Evolutionary conservation across 2,888 invertebrate species (phyloP).

Genomic region (Chloroclysta siterata): DNA sequence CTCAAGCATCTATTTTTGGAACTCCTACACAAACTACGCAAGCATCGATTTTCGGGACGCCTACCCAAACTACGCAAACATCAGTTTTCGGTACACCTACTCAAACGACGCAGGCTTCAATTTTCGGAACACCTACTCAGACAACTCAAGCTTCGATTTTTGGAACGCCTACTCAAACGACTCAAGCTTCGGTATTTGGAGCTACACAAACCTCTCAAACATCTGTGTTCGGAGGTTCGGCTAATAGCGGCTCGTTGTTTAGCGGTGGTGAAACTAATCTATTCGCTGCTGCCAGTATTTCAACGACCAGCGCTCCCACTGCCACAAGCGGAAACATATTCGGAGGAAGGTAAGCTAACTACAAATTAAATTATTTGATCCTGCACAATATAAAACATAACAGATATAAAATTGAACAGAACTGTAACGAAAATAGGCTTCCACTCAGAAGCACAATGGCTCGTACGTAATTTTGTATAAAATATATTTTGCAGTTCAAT

Average conservation of each 20-base stretch:
- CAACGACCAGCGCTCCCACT: conserved; percentile 68
- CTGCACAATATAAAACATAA: too few species aligned
- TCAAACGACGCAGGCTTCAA: conserved; percentile 39
- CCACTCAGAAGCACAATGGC: too few species aligned
- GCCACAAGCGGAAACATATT: conserved; percentile 66
- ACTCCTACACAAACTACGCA: conserved; percentile 43
- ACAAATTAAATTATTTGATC: too few species aligned
- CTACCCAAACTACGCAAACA: conserved; percentile 38
- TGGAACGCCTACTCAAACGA: conserved; percentile 45
- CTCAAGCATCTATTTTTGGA: conserved; percentile 50
- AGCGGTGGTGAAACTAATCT: conserved; percentile 64
- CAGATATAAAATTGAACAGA: too few species aligned
- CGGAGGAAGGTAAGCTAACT: conserved; percentile 63
- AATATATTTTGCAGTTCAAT: too few species aligned
- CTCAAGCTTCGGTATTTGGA: conserved; percentile 54
- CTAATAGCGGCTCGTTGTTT: conserved; percentile 60
- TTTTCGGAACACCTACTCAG: conserved; percentile 47
- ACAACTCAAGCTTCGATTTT: conserved; percentile 36
- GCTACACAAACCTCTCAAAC: conserved; percentile 50
- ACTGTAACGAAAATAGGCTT: too few species aligned
- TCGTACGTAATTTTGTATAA: too few species aligned
- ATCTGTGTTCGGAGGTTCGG: neutral
- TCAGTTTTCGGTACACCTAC: conserved; percentile 49
- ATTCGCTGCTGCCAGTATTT: conserved; percentile 77
- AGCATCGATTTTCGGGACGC: conserved; percentile 50